These are phyloP conservation scores for Charanyca ferruginea DNA, from an alignment of 2,888 invertebrate species.

Conservation along the genomic window DNA sequence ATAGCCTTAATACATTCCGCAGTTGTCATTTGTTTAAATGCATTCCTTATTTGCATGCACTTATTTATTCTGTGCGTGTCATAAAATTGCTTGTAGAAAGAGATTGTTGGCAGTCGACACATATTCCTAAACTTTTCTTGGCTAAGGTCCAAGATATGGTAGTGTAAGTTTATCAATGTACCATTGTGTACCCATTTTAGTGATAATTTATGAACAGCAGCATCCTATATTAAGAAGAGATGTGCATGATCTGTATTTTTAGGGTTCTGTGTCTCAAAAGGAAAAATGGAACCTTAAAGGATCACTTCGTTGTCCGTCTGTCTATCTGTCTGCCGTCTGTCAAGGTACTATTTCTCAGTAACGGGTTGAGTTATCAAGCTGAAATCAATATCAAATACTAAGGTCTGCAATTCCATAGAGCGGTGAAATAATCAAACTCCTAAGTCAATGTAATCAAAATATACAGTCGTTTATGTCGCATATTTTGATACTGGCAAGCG, in stretches of 20 bases:
- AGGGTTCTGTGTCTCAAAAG: too few species aligned
- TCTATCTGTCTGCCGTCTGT: too few species aligned
- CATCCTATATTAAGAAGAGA: conserved; percentile 9
- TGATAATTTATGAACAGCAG: conserved; percentile 38
- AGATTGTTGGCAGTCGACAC: conserved; percentile 33
- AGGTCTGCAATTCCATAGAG: too few species aligned
- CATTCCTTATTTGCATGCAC: not conserved
- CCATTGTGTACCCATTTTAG: conserved; percentile 48
- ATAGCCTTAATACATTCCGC: not conserved
- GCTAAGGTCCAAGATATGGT: conserved; percentile 25
- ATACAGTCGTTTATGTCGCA: too few species aligned
- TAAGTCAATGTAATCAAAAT: too few species aligned
- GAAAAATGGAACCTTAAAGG: too few species aligned
- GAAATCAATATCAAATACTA: too few species aligned
- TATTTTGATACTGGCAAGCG: too few species aligned
- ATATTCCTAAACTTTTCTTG: conserved; percentile 52
- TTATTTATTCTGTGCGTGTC: conserved; percentile 31
- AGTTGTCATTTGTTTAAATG: conserved; percentile 7
- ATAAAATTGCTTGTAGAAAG: conserved; percentile 38
- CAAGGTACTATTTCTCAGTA: too few species aligned
- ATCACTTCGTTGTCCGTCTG: too few species aligned
- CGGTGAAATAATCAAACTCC: too few species aligned
- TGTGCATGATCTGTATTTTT: conserved; percentile 14
- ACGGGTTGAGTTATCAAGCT: too few species aligned
- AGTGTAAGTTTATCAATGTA: conserved; percentile 50